Base-by-base conservation (phyloP, 2,888 invertebrate genomes). In the Trichopoda pennipes region DNA sequence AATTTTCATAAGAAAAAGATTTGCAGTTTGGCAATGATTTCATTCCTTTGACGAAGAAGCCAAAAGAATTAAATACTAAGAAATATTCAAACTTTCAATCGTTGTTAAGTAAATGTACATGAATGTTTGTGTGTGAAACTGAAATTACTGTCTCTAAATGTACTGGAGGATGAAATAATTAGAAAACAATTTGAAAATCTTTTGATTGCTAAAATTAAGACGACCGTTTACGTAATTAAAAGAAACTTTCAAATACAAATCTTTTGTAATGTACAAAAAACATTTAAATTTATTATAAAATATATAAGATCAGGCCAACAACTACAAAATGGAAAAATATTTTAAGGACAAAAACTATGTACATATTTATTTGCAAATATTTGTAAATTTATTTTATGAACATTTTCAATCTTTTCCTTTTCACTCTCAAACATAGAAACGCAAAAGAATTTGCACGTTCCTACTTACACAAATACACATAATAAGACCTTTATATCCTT, bases 1-100 rank as follows among this genome's bases (percentile, higher is more conserved):
- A 76, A 81, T 69, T 73, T 73, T 81, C 68, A 64, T 58, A 73
- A 75, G 58, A 66, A 70, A 72, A 69, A 74, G 74, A 78, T 78
- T 78, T 78, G 74, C 28, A 81, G 64, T 58, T 73, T 76, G 60
- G 35, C 53, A 68, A 75, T 64, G 75, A 75, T 80, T 64, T 69
- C 63, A 32, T 68, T 53, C 4, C 47, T 61, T 70, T 77, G 70
- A 63, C 38, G 72, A 51, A 38, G 61, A 73, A 81, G 56, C 58
- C 73, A 69, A 47, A 72, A 55, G 72, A 66, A 68, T 66, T 61
- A 42, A n/a, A 8, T 4, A 28, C 55, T 55, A 63, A 44, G 61
- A 73, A 68, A 63, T 80, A 66, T 21, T 60, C 44, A 66, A 81
- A 44, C 68, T 81, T 60, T 70, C 21, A 12, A 8, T 32, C 23